These are phyloP conservation scores for Paramisgurnus dabryanus DNA, from an alignment of 2,113 vertebrate species.

Conservation along the genomic window DNA sequence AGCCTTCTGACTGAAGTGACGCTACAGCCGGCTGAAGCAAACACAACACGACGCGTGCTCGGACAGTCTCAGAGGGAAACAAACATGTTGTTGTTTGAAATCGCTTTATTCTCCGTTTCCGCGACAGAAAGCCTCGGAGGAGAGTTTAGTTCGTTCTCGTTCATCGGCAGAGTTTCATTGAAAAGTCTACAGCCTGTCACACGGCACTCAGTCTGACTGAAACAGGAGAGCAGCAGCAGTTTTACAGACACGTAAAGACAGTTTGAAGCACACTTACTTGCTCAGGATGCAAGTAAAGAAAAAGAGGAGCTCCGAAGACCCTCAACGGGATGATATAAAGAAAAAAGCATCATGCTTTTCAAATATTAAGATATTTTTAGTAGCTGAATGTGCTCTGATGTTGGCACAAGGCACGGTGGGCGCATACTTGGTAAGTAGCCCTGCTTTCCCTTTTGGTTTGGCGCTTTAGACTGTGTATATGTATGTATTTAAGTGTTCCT, in stretches of 20 bases:
- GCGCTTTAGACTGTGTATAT: neutral
- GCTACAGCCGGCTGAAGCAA: neutral
- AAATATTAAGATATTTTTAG: conserved; percentile 94
- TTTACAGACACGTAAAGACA: conserved; percentile 47
- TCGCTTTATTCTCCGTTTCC: conserved; percentile 42
- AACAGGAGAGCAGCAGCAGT: conserved; percentile 43
- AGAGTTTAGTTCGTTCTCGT: conserved; percentile 58
- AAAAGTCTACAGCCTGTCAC: conserved; percentile 47
- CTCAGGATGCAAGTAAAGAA: conserved; percentile 83
- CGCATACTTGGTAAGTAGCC: conserved; percentile 93
- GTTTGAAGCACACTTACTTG: conserved; percentile 50
- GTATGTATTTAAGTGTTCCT: neutral
- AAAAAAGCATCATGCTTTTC: conserved; percentile 89
- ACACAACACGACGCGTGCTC: neutral
- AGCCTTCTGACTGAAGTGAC: neutral
- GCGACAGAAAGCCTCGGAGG: conserved; percentile 50
- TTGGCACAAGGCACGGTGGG: conserved; percentile 96
- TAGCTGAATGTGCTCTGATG: conserved; percentile 96
- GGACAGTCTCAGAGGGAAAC: neutral
- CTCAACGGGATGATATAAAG: conserved; percentile 74
- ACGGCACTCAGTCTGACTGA: conserved; percentile 46
- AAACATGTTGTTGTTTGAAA: conserved; percentile 62
- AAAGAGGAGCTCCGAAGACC: conserved; percentile 72
- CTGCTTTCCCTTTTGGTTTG: neutral
- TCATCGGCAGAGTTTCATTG: conserved; percentile 62